Evolutionary conservation across 1,140 invertebrate species (phyloP).

Genomic region (Trichonephila clavata): DNA sequence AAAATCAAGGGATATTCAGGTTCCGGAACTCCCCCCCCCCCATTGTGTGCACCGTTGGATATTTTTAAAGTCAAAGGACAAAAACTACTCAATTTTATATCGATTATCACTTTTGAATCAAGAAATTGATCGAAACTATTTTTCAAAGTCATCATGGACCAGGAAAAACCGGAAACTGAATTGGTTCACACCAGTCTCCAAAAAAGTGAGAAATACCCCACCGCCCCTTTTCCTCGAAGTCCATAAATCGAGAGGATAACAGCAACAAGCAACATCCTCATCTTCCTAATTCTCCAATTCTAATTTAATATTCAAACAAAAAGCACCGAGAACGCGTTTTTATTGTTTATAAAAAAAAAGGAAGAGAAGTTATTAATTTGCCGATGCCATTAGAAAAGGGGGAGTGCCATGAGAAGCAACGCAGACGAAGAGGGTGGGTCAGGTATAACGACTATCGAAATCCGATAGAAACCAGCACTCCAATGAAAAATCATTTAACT

Average conservation of each 20-base stretch:
- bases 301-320: constrained; percentile 12
- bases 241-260: neutral
- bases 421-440: neutral
- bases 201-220: neutral
- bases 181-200: neutral
- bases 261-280: neutral
- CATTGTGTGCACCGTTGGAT: too few relatives aligned
- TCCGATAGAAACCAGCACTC: constrained; percentile 37
- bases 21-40: too few relatives aligned
- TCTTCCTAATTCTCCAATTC: neutral
- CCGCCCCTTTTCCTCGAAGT: neutral
- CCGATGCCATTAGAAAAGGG: neutral
- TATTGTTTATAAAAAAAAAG: neutral
- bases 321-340: neutral
- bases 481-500: constrained; percentile 54
- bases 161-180: too few relatives aligned
- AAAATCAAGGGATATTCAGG: too few relatives aligned
- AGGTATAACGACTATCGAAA: constrained; percentile 42
- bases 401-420: neutral
- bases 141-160: too few relatives aligned
- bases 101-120: too few relatives aligned
- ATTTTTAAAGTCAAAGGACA: too few relatives aligned
- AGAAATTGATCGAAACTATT: too few relatives aligned
- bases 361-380: constrained; percentile 10
- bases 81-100: too few relatives aligned